Evolutionary conservation across 1,140 invertebrate species (phyloP).

Genomic region (Drosophila pseudoananassae): DNA sequence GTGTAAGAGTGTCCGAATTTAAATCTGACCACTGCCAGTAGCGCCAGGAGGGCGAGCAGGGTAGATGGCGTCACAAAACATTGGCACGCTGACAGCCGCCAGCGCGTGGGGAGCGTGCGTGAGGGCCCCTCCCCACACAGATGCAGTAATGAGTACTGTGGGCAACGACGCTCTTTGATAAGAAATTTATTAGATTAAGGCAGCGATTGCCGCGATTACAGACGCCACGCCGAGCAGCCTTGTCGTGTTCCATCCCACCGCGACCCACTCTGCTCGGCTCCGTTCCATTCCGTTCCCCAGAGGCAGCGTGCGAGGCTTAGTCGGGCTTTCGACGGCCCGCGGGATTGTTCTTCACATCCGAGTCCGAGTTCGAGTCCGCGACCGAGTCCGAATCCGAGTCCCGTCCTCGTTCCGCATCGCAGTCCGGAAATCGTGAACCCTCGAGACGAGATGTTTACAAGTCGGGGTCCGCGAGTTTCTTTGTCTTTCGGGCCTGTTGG

Average conservation of each 20-base stretch:
- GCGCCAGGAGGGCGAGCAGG: neutral
- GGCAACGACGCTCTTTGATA: constrained; percentile 61
- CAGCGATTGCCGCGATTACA: constrained; percentile 72
- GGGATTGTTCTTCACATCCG: constrained; percentile 38
- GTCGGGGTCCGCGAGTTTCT: constrained; percentile 7
- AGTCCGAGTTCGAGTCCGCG: constrained; percentile 2
- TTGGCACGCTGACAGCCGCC: neutral
- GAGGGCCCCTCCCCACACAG: constrained; percentile 1
- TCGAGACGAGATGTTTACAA: neutral
- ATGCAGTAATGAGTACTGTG: constrained; percentile 24
- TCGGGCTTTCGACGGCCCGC: constrained; percentile 55
- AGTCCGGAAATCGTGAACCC: neutral
- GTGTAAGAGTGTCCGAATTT: neutral
- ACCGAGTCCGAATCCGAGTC: too few relatives aligned
- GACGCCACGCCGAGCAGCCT: constrained; percentile 31
- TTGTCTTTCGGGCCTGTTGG: constrained; percentile 17
- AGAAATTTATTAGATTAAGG: constrained; percentile 80
- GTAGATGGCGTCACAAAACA: neutral
- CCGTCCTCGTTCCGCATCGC: neutral
- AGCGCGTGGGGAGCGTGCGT: constrained; percentile 37
- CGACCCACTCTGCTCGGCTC: constrained; percentile 13
- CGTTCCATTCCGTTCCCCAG: constrained; percentile 6
- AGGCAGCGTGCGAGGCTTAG: constrained; percentile 47
- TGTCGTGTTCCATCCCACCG: constrained; percentile 9
- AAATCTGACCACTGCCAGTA: neutral